These are phyloP conservation scores for Plecturocebus donacophilus DNA, from an alignment of 2,113 vertebrate species.

Conservation along the genomic window DNA sequence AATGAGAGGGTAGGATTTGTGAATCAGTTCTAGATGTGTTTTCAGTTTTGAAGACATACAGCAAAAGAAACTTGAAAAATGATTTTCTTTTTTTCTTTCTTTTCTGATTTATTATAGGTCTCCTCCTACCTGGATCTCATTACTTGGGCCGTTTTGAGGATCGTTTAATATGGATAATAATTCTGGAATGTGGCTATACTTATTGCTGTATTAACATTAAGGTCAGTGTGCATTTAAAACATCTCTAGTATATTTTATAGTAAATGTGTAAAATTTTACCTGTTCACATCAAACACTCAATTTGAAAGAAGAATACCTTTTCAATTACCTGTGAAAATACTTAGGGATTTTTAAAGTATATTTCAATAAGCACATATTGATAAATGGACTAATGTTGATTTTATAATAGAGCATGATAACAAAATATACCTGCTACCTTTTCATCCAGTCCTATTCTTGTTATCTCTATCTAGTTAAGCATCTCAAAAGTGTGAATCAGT, in stretches of 20 bases:
- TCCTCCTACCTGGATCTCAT: conserved; percentile 94
- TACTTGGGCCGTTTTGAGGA: conserved; percentile 98
- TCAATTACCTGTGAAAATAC: conserved; percentile 19
- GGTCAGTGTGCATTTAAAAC: conserved; percentile 84
- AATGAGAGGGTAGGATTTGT: not conserved
- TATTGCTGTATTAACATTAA: conserved; percentile 98
- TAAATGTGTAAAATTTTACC: not conserved
- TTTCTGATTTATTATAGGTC: conserved; percentile 84
- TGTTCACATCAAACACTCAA: not conserved
- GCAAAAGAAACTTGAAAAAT: conserved; percentile 35
- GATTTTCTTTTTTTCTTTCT: not conserved
- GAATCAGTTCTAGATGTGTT: not conserved
- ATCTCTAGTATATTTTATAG: not conserved
- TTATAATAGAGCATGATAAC: not conserved
- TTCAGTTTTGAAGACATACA: not conserved
- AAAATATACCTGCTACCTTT: not conserved
- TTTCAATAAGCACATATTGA: not conserved
- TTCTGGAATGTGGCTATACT: conserved; percentile 95
- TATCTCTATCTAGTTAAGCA: not conserved
- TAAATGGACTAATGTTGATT: not conserved
- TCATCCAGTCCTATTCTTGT: not conserved
- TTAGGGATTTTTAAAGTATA: conserved; percentile 22
- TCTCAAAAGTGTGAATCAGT: conserved; percentile 5
- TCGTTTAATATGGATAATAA: conserved; percentile 95
- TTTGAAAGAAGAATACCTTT: conserved; percentile 23